Percentiles rank a stretch among this genome's conserved stretches.
These are phyloP conservation scores for Gnathonemus longibarbis DNA, from an alignment of 2,113 vertebrate species.

Conservation along the genomic window DNA sequence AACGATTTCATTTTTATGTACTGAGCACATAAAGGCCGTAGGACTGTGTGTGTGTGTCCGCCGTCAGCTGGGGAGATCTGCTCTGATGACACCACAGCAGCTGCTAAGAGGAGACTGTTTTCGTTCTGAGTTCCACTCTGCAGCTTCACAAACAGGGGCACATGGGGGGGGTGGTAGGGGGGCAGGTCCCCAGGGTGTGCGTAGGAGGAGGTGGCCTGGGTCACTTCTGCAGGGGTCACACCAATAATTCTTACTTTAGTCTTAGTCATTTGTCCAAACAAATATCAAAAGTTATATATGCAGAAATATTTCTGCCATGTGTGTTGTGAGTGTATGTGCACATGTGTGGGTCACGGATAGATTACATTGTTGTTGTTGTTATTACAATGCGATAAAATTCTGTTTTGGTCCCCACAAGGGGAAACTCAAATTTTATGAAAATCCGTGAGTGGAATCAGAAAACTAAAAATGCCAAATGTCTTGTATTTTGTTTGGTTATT, in stretches of 20 bases:
- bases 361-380: not conserved
- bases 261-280: not conserved
- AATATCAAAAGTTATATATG: not conserved
- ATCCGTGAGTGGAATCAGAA: not conserved
- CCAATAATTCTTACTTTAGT: not conserved
- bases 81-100: not conserved
- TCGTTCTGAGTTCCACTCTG: not conserved
- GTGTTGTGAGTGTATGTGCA: not conserved
- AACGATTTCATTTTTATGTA: not conserved
- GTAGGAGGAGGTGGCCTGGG: not conserved
- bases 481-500: not conserved
- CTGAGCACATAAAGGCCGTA: not conserved
- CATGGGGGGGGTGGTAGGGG: not conserved
- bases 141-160: slow-evolving; percentile 18
- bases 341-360: not conserved
- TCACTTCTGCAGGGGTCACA: not conserved
- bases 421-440: not conserved
- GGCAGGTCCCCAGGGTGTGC: not conserved
- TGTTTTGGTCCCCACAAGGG: not conserved
- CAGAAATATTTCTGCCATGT: not conserved
- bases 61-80: not conserved
- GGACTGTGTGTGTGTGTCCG: not conserved
- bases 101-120: not conserved
- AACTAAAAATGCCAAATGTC: not conserved
- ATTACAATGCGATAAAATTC: not conserved